Conservation (phyloP, 2,113 vertebrate species). For the Phalacrocorax aristotelis region DNA sequence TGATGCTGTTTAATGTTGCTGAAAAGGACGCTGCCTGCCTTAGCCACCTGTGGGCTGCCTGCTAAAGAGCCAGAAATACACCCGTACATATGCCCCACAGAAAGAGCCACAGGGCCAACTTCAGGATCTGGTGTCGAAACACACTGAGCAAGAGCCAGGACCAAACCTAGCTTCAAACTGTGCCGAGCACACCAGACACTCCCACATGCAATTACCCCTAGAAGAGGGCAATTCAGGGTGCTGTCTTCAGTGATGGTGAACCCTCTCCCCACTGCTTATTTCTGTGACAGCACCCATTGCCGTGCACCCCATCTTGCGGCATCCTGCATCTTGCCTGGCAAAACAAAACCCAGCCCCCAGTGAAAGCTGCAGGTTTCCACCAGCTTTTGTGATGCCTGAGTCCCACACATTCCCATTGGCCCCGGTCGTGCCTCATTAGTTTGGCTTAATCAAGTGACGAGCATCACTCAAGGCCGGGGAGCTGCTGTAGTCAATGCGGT, state of each 20-base stretch:
- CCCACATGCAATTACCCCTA: neutral
- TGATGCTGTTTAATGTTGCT: neutral
- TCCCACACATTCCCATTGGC: constrained; percentile 37
- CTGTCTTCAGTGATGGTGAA: neutral
- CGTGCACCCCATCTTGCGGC: neutral
- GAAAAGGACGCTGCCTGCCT: neutral
- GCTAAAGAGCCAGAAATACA: neutral
- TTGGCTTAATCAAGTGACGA: constrained; percentile 69
- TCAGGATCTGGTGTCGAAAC: neutral
- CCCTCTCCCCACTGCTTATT: neutral
- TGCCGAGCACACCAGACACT: neutral
- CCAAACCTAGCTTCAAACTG: neutral
- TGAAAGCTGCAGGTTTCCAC: constrained; percentile 17
- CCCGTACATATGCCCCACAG: neutral
- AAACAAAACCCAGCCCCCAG: neutral
- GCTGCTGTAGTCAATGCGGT: constrained; percentile 40
- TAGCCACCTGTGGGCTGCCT: neutral
- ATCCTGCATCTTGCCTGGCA: neutral
- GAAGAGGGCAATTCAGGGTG: neutral
- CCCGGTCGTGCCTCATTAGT: constrained; percentile 57
- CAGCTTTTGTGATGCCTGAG: neutral
- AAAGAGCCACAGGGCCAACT: neutral
- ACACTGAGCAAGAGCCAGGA: neutral
- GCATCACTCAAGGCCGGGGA: neutral
- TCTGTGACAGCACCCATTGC: neutral